Conservation (phyloP, 2,888 invertebrate genomes). For the Ochropleura plecta region DNA sequence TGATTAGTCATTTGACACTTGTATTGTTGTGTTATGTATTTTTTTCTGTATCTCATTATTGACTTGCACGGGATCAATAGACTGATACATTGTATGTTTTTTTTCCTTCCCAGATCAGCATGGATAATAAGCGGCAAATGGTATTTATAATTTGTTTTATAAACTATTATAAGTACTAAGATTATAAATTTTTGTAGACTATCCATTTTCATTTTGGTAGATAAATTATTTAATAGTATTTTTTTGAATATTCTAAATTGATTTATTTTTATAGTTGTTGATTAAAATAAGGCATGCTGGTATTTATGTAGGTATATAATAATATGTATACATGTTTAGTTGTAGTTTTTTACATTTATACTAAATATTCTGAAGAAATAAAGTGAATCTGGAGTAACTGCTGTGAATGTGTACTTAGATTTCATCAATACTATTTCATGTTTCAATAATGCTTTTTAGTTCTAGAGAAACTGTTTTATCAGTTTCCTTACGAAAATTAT, state of each 20-base stretch:
- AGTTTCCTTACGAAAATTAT: not conserved
- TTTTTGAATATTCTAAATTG: not conserved
- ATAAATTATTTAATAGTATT: not conserved
- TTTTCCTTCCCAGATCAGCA: slow-evolving; percentile 69
- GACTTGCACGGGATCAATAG: slow-evolving; percentile 43
- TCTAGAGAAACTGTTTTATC: not conserved
- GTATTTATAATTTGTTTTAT: slow-evolving; percentile 70
- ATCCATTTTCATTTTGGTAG: slow-evolving; percentile 46
- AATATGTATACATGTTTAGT: slow-evolving; percentile 28
- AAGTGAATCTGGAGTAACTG: slow-evolving; percentile 6
- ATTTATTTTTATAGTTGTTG: slow-evolving; percentile 28
- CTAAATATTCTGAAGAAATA: slow-evolving; percentile 7
- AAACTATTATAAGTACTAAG: slow-evolving; percentile 69
- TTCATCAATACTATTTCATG: slow-evolving; percentile 21
- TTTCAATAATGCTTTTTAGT: slow-evolving; percentile 12
- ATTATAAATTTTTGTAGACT: slow-evolving; percentile 48
- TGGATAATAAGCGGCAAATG: slow-evolving; percentile 70
- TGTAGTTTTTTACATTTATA: slow-evolving; percentile 7
- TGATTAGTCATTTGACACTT: slow-evolving; percentile 11
- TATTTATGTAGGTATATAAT: slow-evolving; percentile 37
- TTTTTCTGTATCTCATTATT: slow-evolving; percentile 19
- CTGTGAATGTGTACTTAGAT: slow-evolving; percentile 3
- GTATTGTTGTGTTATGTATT: slow-evolving; percentile 1
- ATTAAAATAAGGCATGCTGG: slow-evolving; percentile 42
- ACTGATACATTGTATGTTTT: slow-evolving; percentile 69